phyloP scores from a whole-genome alignment of 2,888 invertebrate species.

The Onchidella celtica region DNA sequence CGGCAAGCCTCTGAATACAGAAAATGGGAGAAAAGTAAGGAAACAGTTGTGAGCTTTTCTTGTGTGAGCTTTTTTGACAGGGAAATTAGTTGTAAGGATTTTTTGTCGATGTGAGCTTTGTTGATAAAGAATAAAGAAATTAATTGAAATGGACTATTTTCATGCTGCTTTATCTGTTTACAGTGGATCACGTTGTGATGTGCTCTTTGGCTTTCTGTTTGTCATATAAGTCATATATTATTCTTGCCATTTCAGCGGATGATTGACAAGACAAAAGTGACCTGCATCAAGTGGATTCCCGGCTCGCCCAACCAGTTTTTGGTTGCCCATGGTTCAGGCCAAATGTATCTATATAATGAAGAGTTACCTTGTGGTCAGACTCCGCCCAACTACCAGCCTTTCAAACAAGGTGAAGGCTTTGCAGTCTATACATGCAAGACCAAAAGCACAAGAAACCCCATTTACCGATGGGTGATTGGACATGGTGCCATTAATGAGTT shows the following conservation, averaged over 20 bases:
- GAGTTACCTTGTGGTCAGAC: conserved; percentile 91
- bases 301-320: conserved; percentile 95
- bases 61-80: too few relatives aligned
- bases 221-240: neutral
- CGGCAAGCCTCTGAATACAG: too few relatives aligned
- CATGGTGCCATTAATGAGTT: conserved; percentile 93
- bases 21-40: too few relatives aligned
- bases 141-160: neutral
- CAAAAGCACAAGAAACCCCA: conserved; percentile 96
- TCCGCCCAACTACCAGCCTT: conserved; percentile 95
- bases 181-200: too few relatives aligned
- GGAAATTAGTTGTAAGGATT: too few relatives aligned
- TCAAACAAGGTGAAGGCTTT: conserved; percentile 96
- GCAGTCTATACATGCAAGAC: conserved; percentile 97
- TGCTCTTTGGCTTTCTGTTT: too few relatives aligned
- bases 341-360: conserved; percentile 98
- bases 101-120: too few relatives aligned
- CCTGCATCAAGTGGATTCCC: conserved; percentile 98
- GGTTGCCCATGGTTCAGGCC: conserved; percentile 96
- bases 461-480: conserved; percentile 86
- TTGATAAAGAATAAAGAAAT: too few relatives aligned
- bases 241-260: conserved; percentile 86
- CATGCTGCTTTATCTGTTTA: too few relatives aligned
- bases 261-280: conserved; percentile 96
- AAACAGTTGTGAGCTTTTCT: too few relatives aligned